Conservation (phyloP, 2,888 invertebrate species). For the Hirtodrosophila confusa region DNA sequence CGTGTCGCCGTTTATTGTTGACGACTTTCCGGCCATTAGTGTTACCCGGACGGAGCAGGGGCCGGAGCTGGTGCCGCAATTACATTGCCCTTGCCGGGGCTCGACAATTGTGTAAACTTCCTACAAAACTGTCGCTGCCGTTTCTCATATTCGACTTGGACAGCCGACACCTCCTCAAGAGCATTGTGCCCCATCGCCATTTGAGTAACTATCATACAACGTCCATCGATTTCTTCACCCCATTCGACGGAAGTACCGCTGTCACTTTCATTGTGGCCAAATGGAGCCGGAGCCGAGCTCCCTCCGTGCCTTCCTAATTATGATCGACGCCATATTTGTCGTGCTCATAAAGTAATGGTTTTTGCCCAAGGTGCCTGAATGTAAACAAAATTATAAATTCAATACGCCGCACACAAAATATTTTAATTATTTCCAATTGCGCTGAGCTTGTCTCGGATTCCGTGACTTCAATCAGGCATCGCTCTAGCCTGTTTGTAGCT, state of each 20-base stretch:
- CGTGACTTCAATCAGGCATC: constrained; percentile 47
- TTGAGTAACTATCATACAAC: constrained; percentile 11
- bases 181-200: constrained; percentile 10
- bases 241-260: constrained; percentile 60
- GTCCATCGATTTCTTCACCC: constrained; percentile 13
- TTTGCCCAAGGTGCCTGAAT: constrained; percentile 27
- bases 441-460: constrained; percentile 15
- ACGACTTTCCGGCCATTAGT: constrained; percentile 75
- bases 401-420: constrained; percentile 50
- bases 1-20: constrained; percentile 69
- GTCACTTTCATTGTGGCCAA: constrained; percentile 69
- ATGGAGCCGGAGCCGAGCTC: constrained; percentile 5
- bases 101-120: constrained; percentile 62
- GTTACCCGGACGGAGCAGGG: constrained; percentile 46
- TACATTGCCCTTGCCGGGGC: constrained; percentile 31
- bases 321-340: constrained; percentile 53
- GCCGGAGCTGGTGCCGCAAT: constrained; percentile 53
- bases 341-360: constrained; percentile 64
- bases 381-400: constrained; percentile 62
- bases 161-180: constrained; percentile 44
- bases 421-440: constrained; percentile 77
- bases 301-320: constrained; percentile 36
- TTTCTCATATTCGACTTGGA: constrained; percentile 44
- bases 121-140: constrained; percentile 44
- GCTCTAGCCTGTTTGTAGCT: constrained; percentile 10